Evolutionary conservation across 1,140 invertebrate species (phyloP), one percentile per base, ranked within the genome.

Genomic region (Harlomillsia oculata): DNA sequence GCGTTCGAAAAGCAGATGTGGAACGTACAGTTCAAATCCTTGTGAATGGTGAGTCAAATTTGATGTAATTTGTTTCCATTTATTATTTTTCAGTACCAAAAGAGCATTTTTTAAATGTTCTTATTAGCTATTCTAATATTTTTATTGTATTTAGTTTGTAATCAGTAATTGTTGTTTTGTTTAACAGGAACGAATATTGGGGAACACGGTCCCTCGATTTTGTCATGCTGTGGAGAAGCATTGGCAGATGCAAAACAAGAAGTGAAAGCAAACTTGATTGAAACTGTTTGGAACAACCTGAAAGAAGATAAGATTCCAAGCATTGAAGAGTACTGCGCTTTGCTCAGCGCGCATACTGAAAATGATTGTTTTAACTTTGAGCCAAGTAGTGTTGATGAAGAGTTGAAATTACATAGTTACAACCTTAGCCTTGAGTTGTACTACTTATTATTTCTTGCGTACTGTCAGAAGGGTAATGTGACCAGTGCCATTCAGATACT

Each of bases 401-500:
- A 48, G 5, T 21, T 34, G 14, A 8, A 48, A 0, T 28, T 28
- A n/a, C 14, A 16, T 21, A 20, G 21, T 2, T 5, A 39, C 14
- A 2, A 5, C 1, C 36, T 25, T 5, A 13, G 21, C 4, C 18
- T 40, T n/a, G 45, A 57, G 34, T 50, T 48, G 23, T 60, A 60
- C 25, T 60, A 50, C 23, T 45, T 41, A n/a, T 36, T 21, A 0
- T 9, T 55, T 14, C 46, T 60, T 44, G 25, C 53, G 1, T 49
- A 34, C 16, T 60, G 58, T 23, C 58, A 55, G 29, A 25, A 48
- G 21, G 58, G 58, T 11, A 53, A 60, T 20, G 26, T 60, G 5
- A 50, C 28, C 4, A 40, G 11, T 18, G 53, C 52, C 6, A 40
- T 48, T 0, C 43, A 55, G 44, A 30, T 60, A 14, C 25, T 60